Conservation (phyloP, 2,797 vertebrate species). For the Rhinophrynus dorsalis region DNA sequence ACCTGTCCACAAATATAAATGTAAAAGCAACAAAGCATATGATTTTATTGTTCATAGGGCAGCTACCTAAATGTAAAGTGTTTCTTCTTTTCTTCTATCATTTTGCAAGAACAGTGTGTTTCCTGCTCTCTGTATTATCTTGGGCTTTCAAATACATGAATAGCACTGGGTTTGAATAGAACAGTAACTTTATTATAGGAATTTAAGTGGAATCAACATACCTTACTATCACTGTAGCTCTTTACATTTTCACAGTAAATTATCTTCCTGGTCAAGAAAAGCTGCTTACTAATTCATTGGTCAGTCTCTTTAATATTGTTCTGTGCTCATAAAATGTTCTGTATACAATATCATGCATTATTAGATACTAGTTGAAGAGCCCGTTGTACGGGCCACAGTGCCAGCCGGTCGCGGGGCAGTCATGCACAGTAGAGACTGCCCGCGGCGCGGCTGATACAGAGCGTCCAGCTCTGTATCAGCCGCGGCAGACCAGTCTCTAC, state of each 20-base stretch:
- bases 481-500: too few species aligned
- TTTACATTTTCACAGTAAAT: background rate
- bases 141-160: conserved; percentile 6
- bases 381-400: too few species aligned
- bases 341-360: too few species aligned
- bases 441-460: too few species aligned
- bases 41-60: conserved; percentile 14
- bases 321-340: too few species aligned
- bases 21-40: conserved; percentile 19
- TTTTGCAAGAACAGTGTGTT: conserved; percentile 8
- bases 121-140: background rate
- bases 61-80: conserved; percentile 15
- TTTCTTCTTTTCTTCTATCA: background rate
- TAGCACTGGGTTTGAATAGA: background rate
- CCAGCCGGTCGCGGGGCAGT: too few species aligned
- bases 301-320: too few species aligned
- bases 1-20: conserved; percentile 39
- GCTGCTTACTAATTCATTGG: background rate
- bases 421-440: too few species aligned
- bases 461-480: too few species aligned
- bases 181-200: background rate
- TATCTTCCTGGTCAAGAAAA: background rate
- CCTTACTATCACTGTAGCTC: background rate
- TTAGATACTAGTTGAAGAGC: too few species aligned
- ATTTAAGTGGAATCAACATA: conserved; percentile 3